A percentile compares a stretch with the other conserved stretches of the same genome.
Conservation (phyloP, 2,888 invertebrate genomes). For the Polydrusus tereticollis region DNA sequence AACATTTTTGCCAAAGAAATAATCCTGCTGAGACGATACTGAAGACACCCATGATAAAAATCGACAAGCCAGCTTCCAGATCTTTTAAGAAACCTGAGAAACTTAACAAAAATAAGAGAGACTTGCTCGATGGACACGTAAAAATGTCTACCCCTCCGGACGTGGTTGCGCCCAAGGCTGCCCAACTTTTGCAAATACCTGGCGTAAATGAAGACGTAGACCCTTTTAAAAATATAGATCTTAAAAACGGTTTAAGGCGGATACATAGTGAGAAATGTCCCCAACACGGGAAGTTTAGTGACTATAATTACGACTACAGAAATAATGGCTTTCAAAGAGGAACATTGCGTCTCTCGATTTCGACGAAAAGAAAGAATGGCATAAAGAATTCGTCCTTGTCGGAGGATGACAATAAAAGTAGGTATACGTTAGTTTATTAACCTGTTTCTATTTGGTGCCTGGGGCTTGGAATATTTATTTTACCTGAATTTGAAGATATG, state of each 20-base stretch:
- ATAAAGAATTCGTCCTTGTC: conserved; percentile 56
- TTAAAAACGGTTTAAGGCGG: conserved; percentile 25
- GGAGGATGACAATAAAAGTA: conserved; percentile 49
- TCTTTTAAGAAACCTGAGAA: conserved; percentile 54
- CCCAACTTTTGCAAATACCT: conserved; percentile 73
- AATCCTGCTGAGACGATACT: conserved; percentile 61
- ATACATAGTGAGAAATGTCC: conserved; percentile 44
- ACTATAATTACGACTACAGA: conserved; percentile 55
- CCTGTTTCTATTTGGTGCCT: neutral
- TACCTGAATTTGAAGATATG: neutral
- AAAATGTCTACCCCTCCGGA: conserved; percentile 65
- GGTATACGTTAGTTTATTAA: conserved; percentile 20
- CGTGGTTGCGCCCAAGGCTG: conserved; percentile 74
- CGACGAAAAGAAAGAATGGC: conserved; percentile 54
- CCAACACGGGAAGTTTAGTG: conserved; percentile 53
- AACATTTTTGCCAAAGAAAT: conserved; percentile 23
- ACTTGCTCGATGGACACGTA: conserved; percentile 53
- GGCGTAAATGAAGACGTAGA: conserved; percentile 56
- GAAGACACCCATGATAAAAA: conserved; percentile 61
- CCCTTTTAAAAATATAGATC: conserved; percentile 37
- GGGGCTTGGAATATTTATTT: neutral
- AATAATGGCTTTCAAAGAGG: conserved; percentile 61
- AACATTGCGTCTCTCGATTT: conserved; percentile 61
- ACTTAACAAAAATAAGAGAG: conserved; percentile 51
- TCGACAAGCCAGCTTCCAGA: conserved; percentile 50